Conservation (phyloP, 2,888 invertebrate genomes). For the Machimus atricapillus region DNA sequence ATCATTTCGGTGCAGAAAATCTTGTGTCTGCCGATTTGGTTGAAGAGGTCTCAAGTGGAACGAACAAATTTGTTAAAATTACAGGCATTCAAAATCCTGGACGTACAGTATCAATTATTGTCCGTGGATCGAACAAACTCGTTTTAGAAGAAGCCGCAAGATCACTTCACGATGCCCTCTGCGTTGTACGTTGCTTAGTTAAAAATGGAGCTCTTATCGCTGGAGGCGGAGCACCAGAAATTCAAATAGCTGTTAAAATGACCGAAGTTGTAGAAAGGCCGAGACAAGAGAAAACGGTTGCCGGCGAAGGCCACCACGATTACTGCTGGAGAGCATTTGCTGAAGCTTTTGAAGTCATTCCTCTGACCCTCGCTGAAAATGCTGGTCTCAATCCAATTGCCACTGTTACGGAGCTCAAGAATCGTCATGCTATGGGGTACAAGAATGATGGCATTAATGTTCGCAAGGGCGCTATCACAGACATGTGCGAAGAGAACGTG, state of each 20-base stretch:
- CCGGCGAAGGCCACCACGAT: slow-evolving; percentile 89
- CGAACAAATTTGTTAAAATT: slow-evolving; percentile 89
- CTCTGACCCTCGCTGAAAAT: slow-evolving; percentile 89
- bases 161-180: slow-evolving; percentile 88
- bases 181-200: slow-evolving; percentile 94
- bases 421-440: slow-evolving; percentile 88
- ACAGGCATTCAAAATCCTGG: slow-evolving; percentile 88
- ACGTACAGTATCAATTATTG: slow-evolving; percentile 89
- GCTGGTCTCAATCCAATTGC: slow-evolving; percentile 88
- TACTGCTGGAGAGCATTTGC: slow-evolving; percentile 96
- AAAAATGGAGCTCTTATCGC: slow-evolving; percentile 90
- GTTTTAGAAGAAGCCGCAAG: slow-evolving; percentile 90
- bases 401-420: slow-evolving; percentile 95
- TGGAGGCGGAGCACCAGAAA: slow-evolving; percentile 98
- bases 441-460: slow-evolving; percentile 94
- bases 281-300: slow-evolving; percentile 72
- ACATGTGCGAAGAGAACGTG: slow-evolving; percentile 96
- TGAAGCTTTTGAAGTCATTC: slow-evolving; percentile 93
- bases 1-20: slow-evolving; percentile 94
- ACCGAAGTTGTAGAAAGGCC: slow-evolving; percentile 58
- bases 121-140: slow-evolving; percentile 85
- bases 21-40: slow-evolving; percentile 91
- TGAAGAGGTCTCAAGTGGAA: slow-evolving; percentile 90
- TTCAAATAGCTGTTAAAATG: slow-evolving; percentile 86
- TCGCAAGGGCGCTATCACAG: slow-evolving; percentile 93